Conservation (phyloP, 2,888 invertebrate species). For the Vanessa cardui region DNA sequence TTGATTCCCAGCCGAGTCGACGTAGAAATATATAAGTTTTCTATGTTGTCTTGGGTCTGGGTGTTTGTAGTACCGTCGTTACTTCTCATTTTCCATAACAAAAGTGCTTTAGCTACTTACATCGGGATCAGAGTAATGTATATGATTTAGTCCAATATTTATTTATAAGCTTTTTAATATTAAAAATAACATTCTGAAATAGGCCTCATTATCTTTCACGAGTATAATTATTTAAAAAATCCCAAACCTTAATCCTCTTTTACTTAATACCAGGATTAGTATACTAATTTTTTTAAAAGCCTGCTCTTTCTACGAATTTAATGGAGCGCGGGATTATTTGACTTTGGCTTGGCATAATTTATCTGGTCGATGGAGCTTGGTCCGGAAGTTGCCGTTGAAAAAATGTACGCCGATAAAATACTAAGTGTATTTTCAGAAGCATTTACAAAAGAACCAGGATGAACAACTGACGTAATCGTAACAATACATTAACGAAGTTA, state of each 20-base stretch:
- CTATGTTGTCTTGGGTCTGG: no score
- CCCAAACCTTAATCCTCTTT: slow-evolving; percentile 16
- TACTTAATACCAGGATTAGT: slow-evolving; percentile 56
- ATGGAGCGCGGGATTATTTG: slow-evolving; percentile 69
- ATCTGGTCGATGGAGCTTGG: slow-evolving; percentile 54
- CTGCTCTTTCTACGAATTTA: slow-evolving; percentile 68
- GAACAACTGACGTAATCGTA: slow-evolving; percentile 66
- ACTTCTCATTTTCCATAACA: no score
- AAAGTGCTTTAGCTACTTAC: no score
- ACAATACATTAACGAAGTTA: slow-evolving; percentile 58
- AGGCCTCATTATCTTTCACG: not conserved
- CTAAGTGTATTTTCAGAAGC: slow-evolving; percentile 52
- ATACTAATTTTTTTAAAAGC: slow-evolving; percentile 74
- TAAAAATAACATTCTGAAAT: not conserved
- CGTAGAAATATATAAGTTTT: no score
- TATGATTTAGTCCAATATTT: no score
- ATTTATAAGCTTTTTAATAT: no score
- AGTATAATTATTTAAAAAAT: slow-evolving; percentile 9
- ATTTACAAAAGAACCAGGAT: slow-evolving; percentile 54
- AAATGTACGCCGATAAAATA: slow-evolving; percentile 57
- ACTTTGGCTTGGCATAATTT: slow-evolving; percentile 68
- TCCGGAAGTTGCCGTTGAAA: slow-evolving; percentile 56
- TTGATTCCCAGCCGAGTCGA: no score
- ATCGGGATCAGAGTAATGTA: no score
- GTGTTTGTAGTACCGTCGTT: no score